Conservation (phyloP, 2,888 invertebrate species). For the Synergus umbraculus region DNA sequence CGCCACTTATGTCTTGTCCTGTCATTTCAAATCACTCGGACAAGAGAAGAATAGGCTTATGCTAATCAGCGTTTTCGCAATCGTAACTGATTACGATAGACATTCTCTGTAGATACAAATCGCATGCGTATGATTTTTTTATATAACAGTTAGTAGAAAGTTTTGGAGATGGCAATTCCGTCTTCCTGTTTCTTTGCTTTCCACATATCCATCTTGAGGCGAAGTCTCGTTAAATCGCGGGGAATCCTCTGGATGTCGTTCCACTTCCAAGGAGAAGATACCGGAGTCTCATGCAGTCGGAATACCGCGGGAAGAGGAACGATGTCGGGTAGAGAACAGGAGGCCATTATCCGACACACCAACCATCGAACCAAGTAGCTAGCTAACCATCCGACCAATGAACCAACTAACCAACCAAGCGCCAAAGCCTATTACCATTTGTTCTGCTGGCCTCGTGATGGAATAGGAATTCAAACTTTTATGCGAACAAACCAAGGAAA, state of each 20-base stretch:
- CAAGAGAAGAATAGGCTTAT: neutral
- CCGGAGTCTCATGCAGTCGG: constrained; percentile 44
- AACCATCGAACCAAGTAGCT: constrained; percentile 54
- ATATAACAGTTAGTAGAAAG: neutral
- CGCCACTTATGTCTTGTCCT: neutral
- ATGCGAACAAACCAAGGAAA: constrained; percentile 56
- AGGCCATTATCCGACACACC: constrained; percentile 63
- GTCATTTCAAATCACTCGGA: neutral
- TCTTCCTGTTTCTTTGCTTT: constrained; percentile 24
- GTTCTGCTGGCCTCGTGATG: constrained; percentile 61
- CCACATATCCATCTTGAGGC: constrained; percentile 23
- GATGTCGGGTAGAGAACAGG: constrained; percentile 53
- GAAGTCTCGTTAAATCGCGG: constrained; percentile 48
- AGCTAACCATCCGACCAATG: constrained; percentile 46
- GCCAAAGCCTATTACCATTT: constrained; percentile 65
- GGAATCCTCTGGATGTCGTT: constrained; percentile 47
- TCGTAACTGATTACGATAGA: neutral
- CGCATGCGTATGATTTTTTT: neutral
- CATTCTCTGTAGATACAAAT: neutral
- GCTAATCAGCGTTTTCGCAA: neutral
- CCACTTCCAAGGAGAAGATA: constrained; percentile 46
- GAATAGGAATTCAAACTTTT: constrained; percentile 65
- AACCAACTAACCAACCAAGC: constrained; percentile 45
- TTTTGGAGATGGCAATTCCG: neutral
- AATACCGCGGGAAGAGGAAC: constrained; percentile 46